Conservation (phyloP, 1,140 invertebrate genomes). For the Drosophila nebulosa region DNA sequence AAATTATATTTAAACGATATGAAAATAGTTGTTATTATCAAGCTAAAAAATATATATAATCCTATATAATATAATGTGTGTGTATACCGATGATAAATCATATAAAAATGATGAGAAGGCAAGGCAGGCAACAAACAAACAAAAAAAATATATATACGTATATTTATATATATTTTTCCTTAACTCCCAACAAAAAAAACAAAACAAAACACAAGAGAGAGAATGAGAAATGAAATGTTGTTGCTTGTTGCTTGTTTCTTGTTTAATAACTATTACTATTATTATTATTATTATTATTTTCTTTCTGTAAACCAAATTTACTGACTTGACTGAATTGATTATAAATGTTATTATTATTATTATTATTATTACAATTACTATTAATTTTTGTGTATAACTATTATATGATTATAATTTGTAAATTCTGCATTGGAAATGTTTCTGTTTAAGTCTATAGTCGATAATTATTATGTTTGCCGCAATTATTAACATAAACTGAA, state of each 20-base stretch:
- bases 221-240: conserved; percentile 23
- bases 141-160: conserved; percentile 30
- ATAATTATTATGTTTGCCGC: conserved; percentile 1
- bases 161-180: conserved; percentile 53
- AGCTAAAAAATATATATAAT: not conserved
- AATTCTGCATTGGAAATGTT: conserved; percentile 54
- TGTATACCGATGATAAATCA: not conserved
- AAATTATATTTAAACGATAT: conserved; percentile 54
- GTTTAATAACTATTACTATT: conserved; percentile 40
- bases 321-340: conserved; percentile 77
- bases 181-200: conserved; percentile 20
- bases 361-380: conserved; percentile 43
- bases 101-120: too few species aligned
- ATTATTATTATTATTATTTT: conserved; percentile 51
- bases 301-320: conserved; percentile 76
- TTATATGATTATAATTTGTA: conserved; percentile 69
- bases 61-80: not conserved
- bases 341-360: conserved; percentile 74
- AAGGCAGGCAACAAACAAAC: conserved; percentile 16
- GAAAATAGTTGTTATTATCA: conserved; percentile 59
- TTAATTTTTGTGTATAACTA: conserved; percentile 60
- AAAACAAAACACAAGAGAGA: conserved; percentile 9
- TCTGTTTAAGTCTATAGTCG: conserved; percentile 1
- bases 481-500: conserved; percentile 3
- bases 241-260: conserved; percentile 31